Evolutionary conservation across 1,140 invertebrate species (phyloP), one percentile per base, ranked within the genome.

Genomic region (Lordiphosa clarofinis): DNA sequence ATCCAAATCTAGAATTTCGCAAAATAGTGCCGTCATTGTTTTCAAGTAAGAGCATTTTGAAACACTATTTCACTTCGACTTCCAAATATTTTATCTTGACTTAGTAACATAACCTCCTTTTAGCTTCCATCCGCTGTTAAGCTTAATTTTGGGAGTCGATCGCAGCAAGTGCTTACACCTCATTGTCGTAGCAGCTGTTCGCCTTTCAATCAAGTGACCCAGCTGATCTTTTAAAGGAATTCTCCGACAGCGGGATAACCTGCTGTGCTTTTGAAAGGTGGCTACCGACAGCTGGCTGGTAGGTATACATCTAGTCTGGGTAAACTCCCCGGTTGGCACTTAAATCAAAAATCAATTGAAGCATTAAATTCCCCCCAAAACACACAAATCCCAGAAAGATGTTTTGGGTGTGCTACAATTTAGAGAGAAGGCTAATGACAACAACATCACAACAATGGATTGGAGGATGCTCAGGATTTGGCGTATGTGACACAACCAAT

Each of bases 291-390:
- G 10, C 31, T 46, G 24, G 21, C 24, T 21, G 24, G 42, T 19
- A 24, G 1, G 21, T 5, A 5, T 6, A 0, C 1, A 24, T 24
- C 2, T 21, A 21, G 21, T 21, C 4, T 5, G 21, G 21, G 21
- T 24, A 24, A 24, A 24, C 21, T 40, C 62, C 54, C 33, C 43
- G 47, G 57, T 48, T 50, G 49, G 55, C 52, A 66, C 61, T 81
- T 81, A 74, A 67, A 81, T 81, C 67, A 71, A 69, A 61, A 73
- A 82, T 62, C 79, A 84, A 78, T 82, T 78, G 79, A 82, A 84
- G 78, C 78, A 82, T 82, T 78, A 82, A 82, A 84, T 84, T 78
- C 78, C 63, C 69, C 46, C 12, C n/a, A 28, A 12, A 46, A 28
- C 24, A 61, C 69, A 78, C 57, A 82, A 84, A 73, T 63, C 47